Percentiles rank a stretch among this genome's conserved stretches.
Evolutionary conservation across 2,888 invertebrate genomes (phyloP).

Genomic region (Listrodromus nycthemerus): DNA sequence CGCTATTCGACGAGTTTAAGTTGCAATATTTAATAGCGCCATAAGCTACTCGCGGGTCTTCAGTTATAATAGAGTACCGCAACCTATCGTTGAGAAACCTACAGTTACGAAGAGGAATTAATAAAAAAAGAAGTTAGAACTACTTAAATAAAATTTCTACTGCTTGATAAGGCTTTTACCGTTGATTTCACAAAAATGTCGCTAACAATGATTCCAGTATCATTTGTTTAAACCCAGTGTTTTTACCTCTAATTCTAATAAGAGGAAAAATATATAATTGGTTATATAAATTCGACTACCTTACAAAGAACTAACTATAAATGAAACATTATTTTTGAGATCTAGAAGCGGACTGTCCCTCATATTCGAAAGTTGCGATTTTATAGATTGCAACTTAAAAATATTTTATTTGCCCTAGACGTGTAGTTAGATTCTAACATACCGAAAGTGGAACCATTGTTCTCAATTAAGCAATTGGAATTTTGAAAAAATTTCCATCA

Average conservation of each 20-base stretch:
- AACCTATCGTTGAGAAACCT: neutral
- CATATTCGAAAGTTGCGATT: neutral
- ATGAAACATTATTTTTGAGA: neutral
- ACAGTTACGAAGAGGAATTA: neutral
- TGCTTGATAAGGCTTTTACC: too few relatives aligned
- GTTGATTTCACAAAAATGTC: neutral
- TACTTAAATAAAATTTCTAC: neutral
- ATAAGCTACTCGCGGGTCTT: neutral
- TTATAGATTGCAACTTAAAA: neutral
- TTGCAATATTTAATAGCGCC: neutral
- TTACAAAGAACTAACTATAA: neutral
- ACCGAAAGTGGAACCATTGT: too few relatives aligned
- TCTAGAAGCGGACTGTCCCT: neutral
- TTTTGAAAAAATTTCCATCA: too few relatives aligned
- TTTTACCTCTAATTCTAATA: neutral
- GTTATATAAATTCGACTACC: neutral
- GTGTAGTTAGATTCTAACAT: too few relatives aligned
- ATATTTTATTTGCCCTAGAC: too few relatives aligned
- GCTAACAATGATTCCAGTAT: neutral
- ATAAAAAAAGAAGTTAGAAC: neutral
- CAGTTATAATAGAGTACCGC: neutral
- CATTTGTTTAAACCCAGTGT: neutral
- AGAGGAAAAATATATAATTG: neutral
- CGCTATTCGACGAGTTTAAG: neutral
- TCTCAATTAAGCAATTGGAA: too few relatives aligned